Evolutionary conservation across 1,140 invertebrate genomes (phyloP).

Genomic region (Brachionus rotundiformis): DNA sequence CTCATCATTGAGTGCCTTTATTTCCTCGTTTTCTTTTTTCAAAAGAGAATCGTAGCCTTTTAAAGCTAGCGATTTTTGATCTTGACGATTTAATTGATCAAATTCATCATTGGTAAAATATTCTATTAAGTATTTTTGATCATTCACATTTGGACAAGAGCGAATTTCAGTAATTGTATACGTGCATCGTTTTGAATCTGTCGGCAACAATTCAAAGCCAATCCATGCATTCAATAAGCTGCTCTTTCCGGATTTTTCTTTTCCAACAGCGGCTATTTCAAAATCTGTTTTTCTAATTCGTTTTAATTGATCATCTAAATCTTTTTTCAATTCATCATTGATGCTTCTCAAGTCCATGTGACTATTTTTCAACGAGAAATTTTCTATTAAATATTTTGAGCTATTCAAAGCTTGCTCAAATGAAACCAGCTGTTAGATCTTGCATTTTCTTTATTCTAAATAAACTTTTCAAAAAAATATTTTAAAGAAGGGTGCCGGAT

Average conservation of each 20-base stretch:
- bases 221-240: conserved; percentile 24
- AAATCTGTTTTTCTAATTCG: conserved; percentile 1
- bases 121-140: conserved; percentile 1
- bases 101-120: conserved; percentile 1
- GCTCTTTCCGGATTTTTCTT: conserved; percentile 29
- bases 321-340: background rate
- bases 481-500: too few relatives aligned
- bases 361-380: background rate
- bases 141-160: conserved; percentile 17
- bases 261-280: conserved; percentile 4
- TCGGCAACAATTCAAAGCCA: conserved; percentile 8
- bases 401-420: background rate
- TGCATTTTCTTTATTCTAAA: background rate
- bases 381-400: background rate
- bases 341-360: background rate
- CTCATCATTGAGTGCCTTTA: background rate
- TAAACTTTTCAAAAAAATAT: too few relatives aligned
- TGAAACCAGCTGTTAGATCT: background rate
- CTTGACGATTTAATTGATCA: conserved; percentile 1
- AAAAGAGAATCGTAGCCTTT: conserved; percentile 26
- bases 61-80: background rate
- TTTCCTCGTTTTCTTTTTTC: background rate
- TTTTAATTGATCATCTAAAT: conserved; percentile 5
- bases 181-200: conserved; percentile 8
- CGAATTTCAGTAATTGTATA: conserved; percentile 25